Conservation (phyloP, 2,113 vertebrate genomes). For the Dicrurus megarhynchus region DNA sequence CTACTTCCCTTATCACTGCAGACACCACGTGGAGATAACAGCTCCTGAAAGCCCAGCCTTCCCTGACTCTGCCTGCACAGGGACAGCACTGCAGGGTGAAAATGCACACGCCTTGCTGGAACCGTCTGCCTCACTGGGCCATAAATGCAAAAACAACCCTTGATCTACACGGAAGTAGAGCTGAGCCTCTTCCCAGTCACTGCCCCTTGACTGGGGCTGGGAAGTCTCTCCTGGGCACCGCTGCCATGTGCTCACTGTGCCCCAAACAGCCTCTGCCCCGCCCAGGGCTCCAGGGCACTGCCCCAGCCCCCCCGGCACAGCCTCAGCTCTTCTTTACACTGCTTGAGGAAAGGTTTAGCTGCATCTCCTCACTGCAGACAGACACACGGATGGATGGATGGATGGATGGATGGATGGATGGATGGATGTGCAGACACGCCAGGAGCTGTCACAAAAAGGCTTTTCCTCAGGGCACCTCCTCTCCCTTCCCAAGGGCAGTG, state of each 20-base stretch:
- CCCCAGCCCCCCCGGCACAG: background rate
- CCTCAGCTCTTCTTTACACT: background rate
- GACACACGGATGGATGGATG: rapidly evolving
- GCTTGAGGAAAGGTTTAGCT: background rate
- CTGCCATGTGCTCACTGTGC: rapidly evolving
- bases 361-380: background rate
- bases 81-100: background rate
- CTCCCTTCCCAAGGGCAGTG: background rate
- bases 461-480: background rate
- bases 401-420: rapidly evolving
- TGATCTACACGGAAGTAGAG: rapidly evolving
- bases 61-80: background rate
- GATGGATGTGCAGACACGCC: rapidly evolving
- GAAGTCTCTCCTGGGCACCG: background rate
- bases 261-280: background rate
- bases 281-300: rapidly evolving
- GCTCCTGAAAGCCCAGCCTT: background rate
- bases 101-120: background rate
- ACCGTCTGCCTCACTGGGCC: background rate
- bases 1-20: background rate
- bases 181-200: background rate
- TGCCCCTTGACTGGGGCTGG: rapidly evolving
- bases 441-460: background rate
- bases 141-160: rapidly evolving
- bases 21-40: background rate